Evolutionary conservation across 2,797 vertebrate genomes (phyloP).

Genomic region (Sebastes matsubarae): DNA sequence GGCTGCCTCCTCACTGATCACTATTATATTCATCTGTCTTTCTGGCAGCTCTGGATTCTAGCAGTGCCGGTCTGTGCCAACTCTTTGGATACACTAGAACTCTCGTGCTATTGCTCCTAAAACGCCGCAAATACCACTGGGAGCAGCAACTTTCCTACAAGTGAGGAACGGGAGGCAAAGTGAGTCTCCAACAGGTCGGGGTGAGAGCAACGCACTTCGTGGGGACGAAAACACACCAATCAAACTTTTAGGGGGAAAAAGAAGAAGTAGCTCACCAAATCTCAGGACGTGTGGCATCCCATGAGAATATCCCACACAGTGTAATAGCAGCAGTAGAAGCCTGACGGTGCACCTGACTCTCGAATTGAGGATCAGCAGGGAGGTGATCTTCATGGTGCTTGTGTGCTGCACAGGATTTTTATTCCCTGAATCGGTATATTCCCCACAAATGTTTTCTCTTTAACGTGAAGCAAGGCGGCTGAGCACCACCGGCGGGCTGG

Average conservation of each 20-base stretch:
- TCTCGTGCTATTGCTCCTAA: not conserved
- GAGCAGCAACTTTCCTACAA: constrained; percentile 11
- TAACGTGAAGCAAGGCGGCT: constrained; percentile 82
- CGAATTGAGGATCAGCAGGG: constrained; percentile 86
- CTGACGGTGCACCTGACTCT: constrained; percentile 88
- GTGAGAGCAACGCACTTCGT: not conserved
- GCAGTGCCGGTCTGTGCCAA: not conserved
- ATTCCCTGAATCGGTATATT: constrained; percentile 84
- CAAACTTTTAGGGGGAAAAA: constrained; percentile 45
- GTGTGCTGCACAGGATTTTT: constrained; percentile 77
- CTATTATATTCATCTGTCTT: not conserved
- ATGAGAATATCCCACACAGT: constrained; percentile 92
- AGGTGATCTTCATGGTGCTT: constrained; percentile 94
- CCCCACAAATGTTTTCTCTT: constrained; percentile 76
- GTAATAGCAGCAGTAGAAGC: constrained; percentile 90
- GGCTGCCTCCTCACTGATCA: not conserved
- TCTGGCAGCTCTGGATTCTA: not conserved
- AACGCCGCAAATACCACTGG: not conserved
- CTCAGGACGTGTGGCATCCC: constrained; percentile 98
- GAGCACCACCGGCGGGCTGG: constrained; percentile 77
- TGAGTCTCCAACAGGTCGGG: constrained; percentile 37
- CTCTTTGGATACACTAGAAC: not conserved
- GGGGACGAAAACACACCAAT: not conserved
- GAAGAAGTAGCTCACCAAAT: constrained; percentile 90
- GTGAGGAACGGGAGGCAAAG: not conserved